These are phyloP conservation scores for Andrena minutula DNA, from an alignment of 2,888 invertebrate species.

Conservation along the genomic window DNA sequence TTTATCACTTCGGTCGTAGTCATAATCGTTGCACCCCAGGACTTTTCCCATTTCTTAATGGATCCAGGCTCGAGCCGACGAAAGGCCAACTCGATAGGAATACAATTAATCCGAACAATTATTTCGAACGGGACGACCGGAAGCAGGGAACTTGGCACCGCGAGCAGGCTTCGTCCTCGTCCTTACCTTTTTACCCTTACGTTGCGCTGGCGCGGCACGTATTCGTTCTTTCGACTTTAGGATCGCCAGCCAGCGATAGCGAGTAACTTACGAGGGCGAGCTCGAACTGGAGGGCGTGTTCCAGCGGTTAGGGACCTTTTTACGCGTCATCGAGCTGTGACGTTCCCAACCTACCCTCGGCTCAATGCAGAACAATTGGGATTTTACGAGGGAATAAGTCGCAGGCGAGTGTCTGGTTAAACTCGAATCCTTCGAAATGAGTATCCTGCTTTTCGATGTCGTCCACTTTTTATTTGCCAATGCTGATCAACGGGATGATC, in stretches of 20 bases:
- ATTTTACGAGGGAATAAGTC: conserved; percentile 1
- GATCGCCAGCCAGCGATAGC: conserved; percentile 29
- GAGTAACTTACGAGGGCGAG: conserved; percentile 27
- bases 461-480: background rate
- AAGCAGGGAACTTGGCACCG: conserved; percentile 45
- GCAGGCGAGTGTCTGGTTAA: conserved; percentile 6
- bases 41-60: conserved; percentile 68
- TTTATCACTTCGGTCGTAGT: conserved; percentile 32
- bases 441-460: background rate
- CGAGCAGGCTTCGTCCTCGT: background rate
- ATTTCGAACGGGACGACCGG: conserved; percentile 60
- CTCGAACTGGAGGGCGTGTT: conserved; percentile 22
- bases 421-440: background rate
- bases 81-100: conserved; percentile 61
- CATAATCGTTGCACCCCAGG: conserved; percentile 57
- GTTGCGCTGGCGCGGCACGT: conserved; percentile 27
- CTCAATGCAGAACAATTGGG: conserved; percentile 3
- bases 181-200: background rate
- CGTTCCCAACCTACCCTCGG: background rate
- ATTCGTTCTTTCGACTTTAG: conserved; percentile 37
- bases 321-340: conserved; percentile 20
- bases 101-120: conserved; percentile 76
- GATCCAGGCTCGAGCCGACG: conserved; percentile 51
- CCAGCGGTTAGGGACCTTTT: conserved; percentile 24
- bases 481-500: background rate